phyloP scores from a whole-genome alignment of 2,113 vertebrate genomes.

The Phyllostomus discolor region DNA sequence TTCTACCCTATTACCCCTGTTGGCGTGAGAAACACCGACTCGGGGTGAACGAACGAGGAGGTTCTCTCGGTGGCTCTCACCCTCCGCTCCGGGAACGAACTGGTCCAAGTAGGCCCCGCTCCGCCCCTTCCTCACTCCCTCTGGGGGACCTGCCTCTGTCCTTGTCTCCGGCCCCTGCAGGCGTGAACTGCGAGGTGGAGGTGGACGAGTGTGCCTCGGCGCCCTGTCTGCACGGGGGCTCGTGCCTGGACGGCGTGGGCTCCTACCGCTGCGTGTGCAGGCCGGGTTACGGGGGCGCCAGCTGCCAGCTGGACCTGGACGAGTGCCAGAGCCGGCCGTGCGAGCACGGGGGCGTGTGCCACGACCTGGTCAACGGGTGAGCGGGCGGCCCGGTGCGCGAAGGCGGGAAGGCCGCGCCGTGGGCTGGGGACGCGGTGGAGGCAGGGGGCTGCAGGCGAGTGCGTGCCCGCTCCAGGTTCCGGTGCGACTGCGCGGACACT shows the following conservation, averaged over 20 bases:
- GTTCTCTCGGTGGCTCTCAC: background rate
- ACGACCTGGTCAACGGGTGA: conserved; percentile 89
- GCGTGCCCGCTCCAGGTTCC: conserved; percentile 78
- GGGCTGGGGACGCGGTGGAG: rapidly evolving
- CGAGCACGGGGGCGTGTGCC: conserved; percentile 83
- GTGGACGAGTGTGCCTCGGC: conserved; percentile 89
- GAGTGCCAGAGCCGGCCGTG: conserved; percentile 92
- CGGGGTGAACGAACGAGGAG: rapidly evolving
- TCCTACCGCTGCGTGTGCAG: conserved; percentile 88
- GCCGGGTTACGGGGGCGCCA: conserved; percentile 84
- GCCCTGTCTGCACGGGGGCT: conserved; percentile 91
- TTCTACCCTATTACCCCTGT: rapidly evolving
- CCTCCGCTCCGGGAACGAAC: background rate
- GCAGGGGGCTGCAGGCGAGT: rapidly evolving
- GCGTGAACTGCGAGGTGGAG: conserved; percentile 91
- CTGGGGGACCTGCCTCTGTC: background rate
- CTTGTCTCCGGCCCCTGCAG: conserved; percentile 71
- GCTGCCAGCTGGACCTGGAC: conserved; percentile 89
- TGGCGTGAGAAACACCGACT: background rate
- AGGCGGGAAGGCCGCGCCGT: background rate
- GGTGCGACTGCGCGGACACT: conserved; percentile 88
- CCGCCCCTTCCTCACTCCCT: background rate
- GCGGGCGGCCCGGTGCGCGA: background rate
- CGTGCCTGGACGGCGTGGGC: conserved; percentile 88
- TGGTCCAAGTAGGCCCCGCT: background rate